Percentiles rank a stretch among this genome's conserved stretches.
phyloP scores from a whole-genome alignment of 2,888 invertebrate species.

The Orthosia cruda region DNA sequence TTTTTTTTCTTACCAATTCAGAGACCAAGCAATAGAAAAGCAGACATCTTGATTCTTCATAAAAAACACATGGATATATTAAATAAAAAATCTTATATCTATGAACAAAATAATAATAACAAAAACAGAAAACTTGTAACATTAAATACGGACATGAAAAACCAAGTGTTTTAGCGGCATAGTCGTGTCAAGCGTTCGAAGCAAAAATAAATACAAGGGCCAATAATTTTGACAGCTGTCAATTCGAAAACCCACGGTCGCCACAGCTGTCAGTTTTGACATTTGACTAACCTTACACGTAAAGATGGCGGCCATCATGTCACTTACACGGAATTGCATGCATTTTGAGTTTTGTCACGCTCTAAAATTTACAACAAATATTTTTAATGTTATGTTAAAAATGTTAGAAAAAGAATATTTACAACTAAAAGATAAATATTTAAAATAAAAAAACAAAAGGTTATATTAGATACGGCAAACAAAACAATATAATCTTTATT shows the following conservation, averaged over 20 bases:
- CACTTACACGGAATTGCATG: constrained; percentile 88
- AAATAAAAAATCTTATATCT: not conserved
- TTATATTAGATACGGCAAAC: constrained; percentile 37
- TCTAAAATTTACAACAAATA: constrained; percentile 86
- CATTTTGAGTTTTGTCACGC: constrained; percentile 90
- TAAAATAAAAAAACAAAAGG: constrained; percentile 30
- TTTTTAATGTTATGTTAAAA: constrained; percentile 56
- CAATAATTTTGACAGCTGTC: constrained; percentile 72
- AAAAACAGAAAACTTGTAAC: not conserved
- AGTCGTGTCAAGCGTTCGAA: constrained; percentile 62
- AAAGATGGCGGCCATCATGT: constrained; percentile 86
- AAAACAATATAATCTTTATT: constrained; percentile 35
- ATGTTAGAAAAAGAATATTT: constrained; percentile 47
- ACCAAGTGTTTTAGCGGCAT: constrained; percentile 57
- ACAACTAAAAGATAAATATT: constrained; percentile 50
- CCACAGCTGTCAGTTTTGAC: constrained; percentile 79
- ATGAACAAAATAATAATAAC: not conserved
- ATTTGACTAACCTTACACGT: constrained; percentile 87
- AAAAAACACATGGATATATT: constrained; percentile 29
- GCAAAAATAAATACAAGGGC: constrained; percentile 60
- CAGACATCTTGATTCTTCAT: constrained; percentile 60
- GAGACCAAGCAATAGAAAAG: constrained; percentile 56
- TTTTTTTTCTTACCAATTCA: constrained; percentile 26
- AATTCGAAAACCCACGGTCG: constrained; percentile 59
- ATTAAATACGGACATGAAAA: constrained; percentile 49